Base-by-base conservation (phyloP, 2,797 vertebrate species). In the Melanotaenia maccullochi region DNA sequence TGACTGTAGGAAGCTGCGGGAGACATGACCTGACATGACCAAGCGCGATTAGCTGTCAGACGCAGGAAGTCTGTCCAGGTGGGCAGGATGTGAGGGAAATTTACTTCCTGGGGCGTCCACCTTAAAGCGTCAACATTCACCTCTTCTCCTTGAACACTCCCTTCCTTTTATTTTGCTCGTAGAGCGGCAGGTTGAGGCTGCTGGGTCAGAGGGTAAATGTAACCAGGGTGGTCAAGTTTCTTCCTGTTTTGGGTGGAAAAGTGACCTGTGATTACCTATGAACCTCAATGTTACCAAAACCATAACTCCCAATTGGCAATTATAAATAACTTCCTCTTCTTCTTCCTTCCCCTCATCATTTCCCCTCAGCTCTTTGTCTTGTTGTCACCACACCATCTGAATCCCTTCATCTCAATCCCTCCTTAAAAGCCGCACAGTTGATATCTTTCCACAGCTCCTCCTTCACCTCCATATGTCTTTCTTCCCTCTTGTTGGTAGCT, bases 11-110 rank as follows among this genome's bases (percentile, higher is more conserved):
- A 76, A 78, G 59, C 86, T 18, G 73, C 13, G 40, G 72, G 85
- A 83, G 79, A 79, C 72, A 0, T 82, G 84, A 88, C 88, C 85
- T 57, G 84, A 90, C 86, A 78, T 12, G 72, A 60, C 62, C 63
- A 12, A 69, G 82, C 83, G 63, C 3, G 76, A 84, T 81, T 67
- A 73, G 82, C 67, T 42, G 24, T n/a, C 65, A 64, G 40, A 61
- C 1, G 42, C 77, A 87, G 90, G 89, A 90, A 85, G 84, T 51
- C 36, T 4, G 40, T 38, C 76, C 86, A 89, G 90, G 90, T 88
- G 90, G 86, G 78, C 83, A 90, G 91, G 91, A 92, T 81, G 87
- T 20, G 65, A 81, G 81, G 2, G 76, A 78, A 75, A 82, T n/a
- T 42, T 25, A 60, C 85, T 89, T 87, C 87, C 87, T 67, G 66